Evolutionary conservation across 2,888 invertebrate species (phyloP).

Genomic region (Ectemnius lituratus): DNA sequence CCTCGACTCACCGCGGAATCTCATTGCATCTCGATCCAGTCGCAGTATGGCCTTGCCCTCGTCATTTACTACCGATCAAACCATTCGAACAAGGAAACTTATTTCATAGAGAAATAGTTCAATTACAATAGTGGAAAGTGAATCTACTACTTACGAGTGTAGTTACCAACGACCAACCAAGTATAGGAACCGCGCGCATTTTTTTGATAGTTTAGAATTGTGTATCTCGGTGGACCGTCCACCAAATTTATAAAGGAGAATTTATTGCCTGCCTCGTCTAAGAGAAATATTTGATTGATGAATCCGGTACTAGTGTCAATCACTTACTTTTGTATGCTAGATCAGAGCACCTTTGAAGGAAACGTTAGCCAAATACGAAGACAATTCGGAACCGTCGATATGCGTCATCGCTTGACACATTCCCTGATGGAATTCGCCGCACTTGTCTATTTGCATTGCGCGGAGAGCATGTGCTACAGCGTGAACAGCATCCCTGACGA

Average conservation of each 20-base stretch:
- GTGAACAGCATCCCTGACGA: slow-evolving; percentile 80
- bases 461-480: slow-evolving; percentile 79
- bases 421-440: slow-evolving; percentile 71
- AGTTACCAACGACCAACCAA: slow-evolving; percentile 79
- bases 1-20: slow-evolving; percentile 68
- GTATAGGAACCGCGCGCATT: slow-evolving; percentile 67
- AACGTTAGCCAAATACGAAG: slow-evolving; percentile 77
- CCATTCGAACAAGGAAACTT: not conserved
- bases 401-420: slow-evolving; percentile 76
- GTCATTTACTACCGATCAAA: slow-evolving; percentile 67
- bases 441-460: slow-evolving; percentile 75
- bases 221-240: slow-evolving; percentile 80
- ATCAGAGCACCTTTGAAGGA: slow-evolving; percentile 77
- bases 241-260: slow-evolving; percentile 78
- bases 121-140: not conserved
- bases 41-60: slow-evolving; percentile 70
- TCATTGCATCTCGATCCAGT: slow-evolving; percentile 70
- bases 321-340: not conserved
- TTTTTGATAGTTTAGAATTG: slow-evolving; percentile 79
- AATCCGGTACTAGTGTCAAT: too few relatives aligned
- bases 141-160: slow-evolving; percentile 69
- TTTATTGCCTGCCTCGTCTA: slow-evolving; percentile 78
- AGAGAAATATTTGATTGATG: slow-evolving; percentile 26
- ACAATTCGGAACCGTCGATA: slow-evolving; percentile 76
- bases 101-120: too few relatives aligned